phyloP scores from a whole-genome alignment of 1,140 invertebrate species.

The Acromyrmex heyeri region DNA sequence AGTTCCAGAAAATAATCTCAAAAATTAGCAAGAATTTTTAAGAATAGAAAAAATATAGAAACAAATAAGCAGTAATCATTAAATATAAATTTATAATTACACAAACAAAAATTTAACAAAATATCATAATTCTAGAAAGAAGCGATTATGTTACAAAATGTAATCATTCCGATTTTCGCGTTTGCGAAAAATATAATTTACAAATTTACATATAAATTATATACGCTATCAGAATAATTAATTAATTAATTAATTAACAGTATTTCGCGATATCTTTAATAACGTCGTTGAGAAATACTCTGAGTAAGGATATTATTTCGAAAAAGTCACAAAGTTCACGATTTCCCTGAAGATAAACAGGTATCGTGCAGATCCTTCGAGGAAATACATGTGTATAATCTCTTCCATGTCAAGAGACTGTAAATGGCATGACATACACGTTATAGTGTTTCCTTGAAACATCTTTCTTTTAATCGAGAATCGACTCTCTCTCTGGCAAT shows the following conservation, averaged over 20 bases:
- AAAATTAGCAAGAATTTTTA: not conserved
- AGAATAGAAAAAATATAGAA: not conserved
- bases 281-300: not conserved
- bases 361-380: not conserved
- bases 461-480: slow-evolving; percentile 77
- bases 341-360: not conserved
- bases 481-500: slow-evolving; percentile 84
- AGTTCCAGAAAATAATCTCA: not conserved
- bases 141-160: not conserved
- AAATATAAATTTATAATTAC: not conserved
- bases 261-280: not conserved
- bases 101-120: not conserved
- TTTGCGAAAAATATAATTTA: not conserved
- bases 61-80: not conserved
- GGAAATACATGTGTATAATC: not conserved
- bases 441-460: slow-evolving; percentile 61
- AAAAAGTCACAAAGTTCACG: not conserved
- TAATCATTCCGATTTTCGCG: not conserved
- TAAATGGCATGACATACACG: not conserved
- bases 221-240: not conserved
- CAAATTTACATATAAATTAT: not conserved
- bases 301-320: not conserved
- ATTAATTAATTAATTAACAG: not conserved
- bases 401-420: not conserved
- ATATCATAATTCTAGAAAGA: not conserved